Evolutionary conservation across 2,888 invertebrate species (phyloP).

Genomic region (Pteria penguin): DNA sequence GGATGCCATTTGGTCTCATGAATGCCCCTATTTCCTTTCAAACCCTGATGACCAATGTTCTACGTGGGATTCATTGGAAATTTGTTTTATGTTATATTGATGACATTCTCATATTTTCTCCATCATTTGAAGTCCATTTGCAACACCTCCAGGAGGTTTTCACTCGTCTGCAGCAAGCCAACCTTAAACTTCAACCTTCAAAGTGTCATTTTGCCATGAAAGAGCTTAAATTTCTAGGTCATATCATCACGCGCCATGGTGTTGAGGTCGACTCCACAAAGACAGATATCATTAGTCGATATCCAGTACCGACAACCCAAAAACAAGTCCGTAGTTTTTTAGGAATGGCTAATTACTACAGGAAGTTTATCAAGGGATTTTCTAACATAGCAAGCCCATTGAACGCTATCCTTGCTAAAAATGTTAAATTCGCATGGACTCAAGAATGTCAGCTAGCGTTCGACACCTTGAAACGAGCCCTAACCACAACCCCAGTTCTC

Average conservation of each 20-base stretch:
- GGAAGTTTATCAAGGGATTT: slow-evolving; percentile 45
- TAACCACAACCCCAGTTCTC: slow-evolving; percentile 47
- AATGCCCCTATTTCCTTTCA: slow-evolving; percentile 51
- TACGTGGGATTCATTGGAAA: slow-evolving; percentile 52
- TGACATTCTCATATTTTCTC: slow-evolving; percentile 52
- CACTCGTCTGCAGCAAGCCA: slow-evolving; percentile 38
- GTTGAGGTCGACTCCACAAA: slow-evolving; percentile 41
- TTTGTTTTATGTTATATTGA: slow-evolving; percentile 53
- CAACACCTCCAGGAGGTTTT: slow-evolving; percentile 46
- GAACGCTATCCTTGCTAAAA: slow-evolving; percentile 42
- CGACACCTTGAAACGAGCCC: slow-evolving; percentile 57
- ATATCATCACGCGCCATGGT: slow-evolving; percentile 41
- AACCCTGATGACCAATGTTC: slow-evolving; percentile 39
- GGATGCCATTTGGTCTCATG: slow-evolving; percentile 53
- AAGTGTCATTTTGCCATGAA: slow-evolving; percentile 51
- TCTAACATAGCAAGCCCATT: slow-evolving; percentile 46
- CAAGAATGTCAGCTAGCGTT: slow-evolving; percentile 36
- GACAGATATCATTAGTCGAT: slow-evolving; percentile 18
- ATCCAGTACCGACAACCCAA: slow-evolving; percentile 35
- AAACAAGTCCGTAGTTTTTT: slow-evolving; percentile 42
- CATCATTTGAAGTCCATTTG: slow-evolving; percentile 47
- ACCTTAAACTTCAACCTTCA: slow-evolving; percentile 46
- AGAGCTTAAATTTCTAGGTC: slow-evolving; percentile 43
- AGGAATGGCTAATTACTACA: slow-evolving; percentile 48
- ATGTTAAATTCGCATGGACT: slow-evolving; percentile 41